Percentiles rank a stretch among this genome's conserved stretches.
phyloP scores from a whole-genome alignment of 2,113 vertebrate genomes.

The Proteles cristata region DNA sequence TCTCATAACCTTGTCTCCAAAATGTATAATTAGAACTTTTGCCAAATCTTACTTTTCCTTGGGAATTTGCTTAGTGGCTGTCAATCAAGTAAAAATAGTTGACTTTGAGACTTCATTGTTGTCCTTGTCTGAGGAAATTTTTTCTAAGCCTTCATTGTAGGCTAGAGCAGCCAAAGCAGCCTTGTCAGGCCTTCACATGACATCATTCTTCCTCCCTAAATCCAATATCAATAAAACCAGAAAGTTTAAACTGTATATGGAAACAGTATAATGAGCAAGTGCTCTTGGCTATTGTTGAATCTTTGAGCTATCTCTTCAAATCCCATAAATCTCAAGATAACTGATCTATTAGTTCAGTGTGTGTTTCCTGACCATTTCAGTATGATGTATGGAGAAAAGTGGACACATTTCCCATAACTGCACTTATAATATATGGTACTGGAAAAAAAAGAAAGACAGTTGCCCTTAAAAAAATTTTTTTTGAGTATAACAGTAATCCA shows the following conservation, averaged over 20 bases:
- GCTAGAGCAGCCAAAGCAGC: neutral
- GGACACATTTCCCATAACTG: neutral
- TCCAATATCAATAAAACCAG: slow-evolving; percentile 49
- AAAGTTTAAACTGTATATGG: neutral
- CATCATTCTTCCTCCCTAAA: slow-evolving; percentile 15
- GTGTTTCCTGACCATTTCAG: neutral
- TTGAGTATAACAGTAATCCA: neutral
- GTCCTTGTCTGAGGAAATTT: slow-evolving; percentile 30
- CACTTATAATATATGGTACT: neutral
- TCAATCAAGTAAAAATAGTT: slow-evolving; percentile 58
- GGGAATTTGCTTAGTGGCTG: slow-evolving; percentile 28
- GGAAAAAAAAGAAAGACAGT: neutral
- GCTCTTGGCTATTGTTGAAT: neutral
- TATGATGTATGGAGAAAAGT: neutral
- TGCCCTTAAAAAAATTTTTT: neutral
- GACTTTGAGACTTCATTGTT: neutral
- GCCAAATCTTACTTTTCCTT: slow-evolving; percentile 49
- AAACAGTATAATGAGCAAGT: neutral
- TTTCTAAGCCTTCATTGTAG: neutral
- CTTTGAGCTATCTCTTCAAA: neutral
- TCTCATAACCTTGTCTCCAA: neutral
- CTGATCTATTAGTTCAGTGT: neutral
- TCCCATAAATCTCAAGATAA: neutral
- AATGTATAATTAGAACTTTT: slow-evolving; percentile 28
- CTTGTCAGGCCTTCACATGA: slow-evolving; percentile 12